Percentiles rank a stretch among this genome's conserved stretches.
phyloP scores from a whole-genome alignment of 2,888 invertebrate genomes.

The Sipha maydis region DNA sequence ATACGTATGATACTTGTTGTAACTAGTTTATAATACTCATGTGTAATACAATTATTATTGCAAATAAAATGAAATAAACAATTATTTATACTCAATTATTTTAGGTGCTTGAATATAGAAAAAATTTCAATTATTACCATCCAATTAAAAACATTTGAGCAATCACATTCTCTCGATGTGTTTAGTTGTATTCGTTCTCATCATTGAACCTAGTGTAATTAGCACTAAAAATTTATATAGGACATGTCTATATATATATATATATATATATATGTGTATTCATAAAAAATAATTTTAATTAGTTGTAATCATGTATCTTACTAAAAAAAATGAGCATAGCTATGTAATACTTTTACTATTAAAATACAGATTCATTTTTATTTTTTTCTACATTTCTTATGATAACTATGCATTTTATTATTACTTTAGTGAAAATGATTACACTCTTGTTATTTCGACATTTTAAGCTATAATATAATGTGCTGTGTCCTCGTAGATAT shows the following conservation, averaged over 20 bases:
- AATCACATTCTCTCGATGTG: background rate
- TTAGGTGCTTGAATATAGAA: background rate
- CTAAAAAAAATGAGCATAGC: background rate
- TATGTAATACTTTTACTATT: background rate
- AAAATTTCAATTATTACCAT: background rate
- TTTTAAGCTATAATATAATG: background rate
- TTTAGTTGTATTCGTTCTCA: background rate
- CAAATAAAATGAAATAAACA: background rate
- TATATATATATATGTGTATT: background rate
- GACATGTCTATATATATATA: too few species aligned
- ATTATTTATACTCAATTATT: background rate
- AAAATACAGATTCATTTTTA: background rate
- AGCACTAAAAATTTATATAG: background rate
- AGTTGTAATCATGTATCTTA: background rate
- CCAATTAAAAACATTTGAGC: background rate
- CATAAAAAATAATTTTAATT: background rate
- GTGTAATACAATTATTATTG: background rate
- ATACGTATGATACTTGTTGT: background rate
- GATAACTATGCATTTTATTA: background rate
- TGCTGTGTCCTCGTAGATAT: background rate
- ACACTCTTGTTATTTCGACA: background rate
- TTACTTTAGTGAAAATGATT: background rate
- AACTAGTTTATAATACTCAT: background rate
- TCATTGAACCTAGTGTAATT: background rate
- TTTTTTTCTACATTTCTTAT: background rate